phyloP scores from a whole-genome alignment of 2,888 invertebrate genomes.

The Drosophila flavopinicola region DNA sequence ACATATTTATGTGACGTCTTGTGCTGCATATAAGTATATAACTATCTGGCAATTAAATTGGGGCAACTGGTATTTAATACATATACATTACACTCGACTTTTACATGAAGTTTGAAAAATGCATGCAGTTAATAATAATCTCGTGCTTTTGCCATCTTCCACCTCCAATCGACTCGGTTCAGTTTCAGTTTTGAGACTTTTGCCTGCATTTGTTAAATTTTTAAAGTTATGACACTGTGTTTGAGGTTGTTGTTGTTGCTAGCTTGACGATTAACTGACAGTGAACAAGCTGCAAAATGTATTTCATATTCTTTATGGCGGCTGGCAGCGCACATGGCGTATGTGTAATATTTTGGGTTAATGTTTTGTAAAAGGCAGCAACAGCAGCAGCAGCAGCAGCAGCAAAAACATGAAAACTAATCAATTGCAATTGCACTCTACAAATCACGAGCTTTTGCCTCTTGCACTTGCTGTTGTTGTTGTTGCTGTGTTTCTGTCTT shows the following conservation, averaged over 20 bases:
- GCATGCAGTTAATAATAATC: too few relatives aligned
- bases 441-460: constrained; percentile 52
- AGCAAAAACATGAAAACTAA: constrained; percentile 35
- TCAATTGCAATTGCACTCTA: constrained; percentile 53
- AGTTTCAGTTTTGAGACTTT: constrained; percentile 3
- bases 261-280: constrained; percentile 37
- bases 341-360: constrained; percentile 60
- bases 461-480: constrained; percentile 25
- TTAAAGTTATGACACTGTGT: constrained; percentile 46
- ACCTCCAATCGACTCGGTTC: constrained; percentile 23
- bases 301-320: constrained; percentile 26
- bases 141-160: constrained; percentile 1
- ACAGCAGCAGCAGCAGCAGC: background rate
- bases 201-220: constrained; percentile 13
- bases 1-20: too few relatives aligned
- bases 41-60: too few relatives aligned
- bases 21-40: too few relatives aligned
- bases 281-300: constrained; percentile 25
- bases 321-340: constrained; percentile 38
- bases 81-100: too few relatives aligned
- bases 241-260: constrained; percentile 17
- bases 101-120: too few relatives aligned
- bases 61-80: too few relatives aligned
- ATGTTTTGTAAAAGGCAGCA: constrained; percentile 33
- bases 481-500: constrained; percentile 11